Percentiles rank a stretch among this genome's conserved stretches.
Evolutionary conservation across 2,113 vertebrate species (phyloP).

Genomic region (Amphilophus citrinellus): DNA sequence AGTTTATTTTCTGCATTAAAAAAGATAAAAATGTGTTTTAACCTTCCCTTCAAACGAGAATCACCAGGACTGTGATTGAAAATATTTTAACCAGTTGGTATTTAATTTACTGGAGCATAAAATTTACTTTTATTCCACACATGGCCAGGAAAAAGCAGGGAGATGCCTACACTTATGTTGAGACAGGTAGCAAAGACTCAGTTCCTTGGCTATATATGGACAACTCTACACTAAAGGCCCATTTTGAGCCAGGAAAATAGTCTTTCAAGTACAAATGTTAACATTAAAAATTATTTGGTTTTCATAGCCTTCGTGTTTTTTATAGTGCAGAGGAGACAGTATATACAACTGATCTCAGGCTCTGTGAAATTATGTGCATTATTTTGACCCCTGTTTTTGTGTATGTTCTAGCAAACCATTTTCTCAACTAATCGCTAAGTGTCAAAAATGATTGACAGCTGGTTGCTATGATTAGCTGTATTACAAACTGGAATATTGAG

Average conservation of each 20-base stretch:
- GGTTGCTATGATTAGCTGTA: neutral
- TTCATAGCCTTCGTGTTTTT: no score
- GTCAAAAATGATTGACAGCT: neutral
- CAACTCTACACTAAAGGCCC: no score
- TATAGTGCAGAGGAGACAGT: neutral
- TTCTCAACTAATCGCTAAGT: neutral
- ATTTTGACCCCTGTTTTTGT: neutral
- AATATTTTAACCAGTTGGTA: neutral
- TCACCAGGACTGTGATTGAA: neutral
- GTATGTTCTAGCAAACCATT: neutral
- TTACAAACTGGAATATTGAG: rapidly evolving
- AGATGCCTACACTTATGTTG: neutral
- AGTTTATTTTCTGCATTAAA: rapidly evolving
- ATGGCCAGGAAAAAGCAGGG: rapidly evolving
- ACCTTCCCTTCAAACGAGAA: no score
- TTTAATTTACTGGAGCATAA: no score
- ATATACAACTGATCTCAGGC: rapidly evolving
- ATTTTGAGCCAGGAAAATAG: no score
- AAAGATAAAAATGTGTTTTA: neutral
- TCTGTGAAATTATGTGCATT: neutral
- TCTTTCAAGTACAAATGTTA: no score
- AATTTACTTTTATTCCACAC: neutral
- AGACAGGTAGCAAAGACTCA: neutral
- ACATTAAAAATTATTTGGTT: no score
- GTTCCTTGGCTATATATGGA: neutral